Percentiles rank a stretch among this genome's conserved stretches.
phyloP scores from a whole-genome alignment of 2,888 invertebrate genomes.

The Marasmarcha lunaedactyla region DNA sequence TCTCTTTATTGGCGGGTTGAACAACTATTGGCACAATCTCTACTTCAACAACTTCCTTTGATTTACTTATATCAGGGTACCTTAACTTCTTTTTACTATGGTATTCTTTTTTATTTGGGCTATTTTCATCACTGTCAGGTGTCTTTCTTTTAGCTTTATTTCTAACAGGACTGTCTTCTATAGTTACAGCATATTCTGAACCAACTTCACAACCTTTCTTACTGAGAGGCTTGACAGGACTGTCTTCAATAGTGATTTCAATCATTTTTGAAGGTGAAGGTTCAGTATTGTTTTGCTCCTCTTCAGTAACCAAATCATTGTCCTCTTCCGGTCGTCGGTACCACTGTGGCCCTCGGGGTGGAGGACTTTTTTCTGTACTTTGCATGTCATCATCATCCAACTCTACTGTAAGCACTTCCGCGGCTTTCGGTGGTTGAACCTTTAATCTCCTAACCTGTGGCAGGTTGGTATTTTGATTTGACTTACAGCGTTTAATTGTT shows the following conservation, averaged over 20 bases:
- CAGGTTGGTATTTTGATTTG: background rate
- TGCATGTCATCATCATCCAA: conserved; percentile 46
- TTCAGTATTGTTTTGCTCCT: conserved; percentile 45
- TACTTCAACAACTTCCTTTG: conserved; percentile 29
- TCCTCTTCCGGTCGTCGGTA: conserved; percentile 52
- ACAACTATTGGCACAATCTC: conserved; percentile 28
- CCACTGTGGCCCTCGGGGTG: conserved; percentile 39
- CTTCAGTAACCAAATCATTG: conserved; percentile 15
- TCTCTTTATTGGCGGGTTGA: background rate
- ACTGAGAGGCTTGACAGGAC: conserved; percentile 39
- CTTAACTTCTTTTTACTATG: conserved; percentile 50
- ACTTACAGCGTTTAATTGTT: background rate
- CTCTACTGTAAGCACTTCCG: conserved; percentile 25
- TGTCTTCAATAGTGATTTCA: conserved; percentile 60
- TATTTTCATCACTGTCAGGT: conserved; percentile 23
- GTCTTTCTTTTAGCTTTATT: conserved; percentile 16
- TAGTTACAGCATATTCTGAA: conserved; percentile 38
- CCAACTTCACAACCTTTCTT: conserved; percentile 28
- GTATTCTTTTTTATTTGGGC: conserved; percentile 18
- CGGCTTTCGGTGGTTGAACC: conserved; percentile 10
- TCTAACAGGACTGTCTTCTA: conserved; percentile 56
- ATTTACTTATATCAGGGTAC: conserved; percentile 27
- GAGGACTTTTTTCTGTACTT: conserved; percentile 10
- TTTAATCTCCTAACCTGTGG: background rate
- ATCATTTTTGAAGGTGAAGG: conserved; percentile 32